Evolutionary conservation across 2,888 invertebrate species (phyloP), one percentile per base, ranked within the genome.

Genomic region (Spilosoma lubricipeda): DNA sequence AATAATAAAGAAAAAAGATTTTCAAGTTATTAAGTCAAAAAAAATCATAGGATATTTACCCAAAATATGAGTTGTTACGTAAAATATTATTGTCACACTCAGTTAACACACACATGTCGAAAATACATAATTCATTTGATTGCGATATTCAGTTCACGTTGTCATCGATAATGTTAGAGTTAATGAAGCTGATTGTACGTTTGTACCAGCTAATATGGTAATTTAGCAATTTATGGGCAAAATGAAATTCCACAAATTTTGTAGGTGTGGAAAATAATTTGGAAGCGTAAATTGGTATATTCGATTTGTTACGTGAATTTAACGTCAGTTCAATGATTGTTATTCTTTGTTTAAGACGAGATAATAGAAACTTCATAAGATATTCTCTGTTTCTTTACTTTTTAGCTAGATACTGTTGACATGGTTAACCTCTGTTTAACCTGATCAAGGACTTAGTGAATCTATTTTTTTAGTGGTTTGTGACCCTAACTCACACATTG

Each of bases 141-240:
- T 33, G 63, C 66, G n/a, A 73, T 70, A 78, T 82, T 80, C 76
- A 36, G 70, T 69, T 33, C 70, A 70, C 75, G 72, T 76, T 75
- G 67, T 67, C 73, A 78, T 79, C 71, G 72, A 80, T 83, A 85
- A 85, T 79, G 78, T 59, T 69, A 33, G 68, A 72, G 66, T 77
- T 81, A 86, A 86, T 80, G 78, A 82, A 72, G 73, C 77, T 86
- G 80, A 86, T 86, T 86, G 86, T 76, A 71, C 78, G 75, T 76
- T 82, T 83, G 81, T 81, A 72, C 74, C 70, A n/a, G 74, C 70
- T 82, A 80, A 81, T 84, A 78, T 77, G 78, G 45, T 75, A 67
- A 81, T 84, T 80, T 82, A 81, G 75, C 77, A 77, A 77, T 82
- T 79, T 80, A 70, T 72, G 77, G 67, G 56, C 33, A 39, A 70